A percentile compares a stretch with the other conserved stretches of the same genome.
phyloP scores from a whole-genome alignment of 2,113 vertebrate species.

The Podarcis cretensis region DNA sequence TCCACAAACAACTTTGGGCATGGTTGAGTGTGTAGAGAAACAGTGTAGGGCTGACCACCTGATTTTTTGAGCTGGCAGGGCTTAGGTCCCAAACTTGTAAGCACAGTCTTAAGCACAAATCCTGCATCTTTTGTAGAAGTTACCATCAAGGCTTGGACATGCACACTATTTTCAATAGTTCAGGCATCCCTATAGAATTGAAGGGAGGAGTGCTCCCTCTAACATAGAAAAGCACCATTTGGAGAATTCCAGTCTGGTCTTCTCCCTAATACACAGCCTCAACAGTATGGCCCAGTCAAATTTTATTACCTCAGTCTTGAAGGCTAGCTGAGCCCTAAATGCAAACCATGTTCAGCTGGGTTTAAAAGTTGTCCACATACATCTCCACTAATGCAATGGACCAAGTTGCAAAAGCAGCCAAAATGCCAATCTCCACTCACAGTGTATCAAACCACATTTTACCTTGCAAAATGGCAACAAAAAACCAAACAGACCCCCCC shows the following conservation, averaged over 20 bases:
- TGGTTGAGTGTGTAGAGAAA: neutral
- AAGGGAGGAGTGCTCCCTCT: neutral
- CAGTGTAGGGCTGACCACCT: neutral
- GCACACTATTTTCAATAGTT: neutral
- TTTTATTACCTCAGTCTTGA: neutral
- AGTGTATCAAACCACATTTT: neutral
- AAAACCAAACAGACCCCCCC: constrained; percentile 51
- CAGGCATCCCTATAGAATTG: neutral
- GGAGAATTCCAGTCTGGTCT: neutral
- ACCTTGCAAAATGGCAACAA: constrained; percentile 18
- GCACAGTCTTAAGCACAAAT: neutral
- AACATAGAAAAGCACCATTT: neutral
- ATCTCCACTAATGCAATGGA: neutral
- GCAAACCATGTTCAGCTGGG: neutral
- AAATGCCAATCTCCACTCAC: neutral
- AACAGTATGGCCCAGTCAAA: neutral
- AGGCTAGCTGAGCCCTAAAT: neutral
- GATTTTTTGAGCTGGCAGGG: neutral
- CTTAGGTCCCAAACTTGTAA: no score
- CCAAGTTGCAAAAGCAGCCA: neutral
- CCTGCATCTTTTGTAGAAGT: neutral
- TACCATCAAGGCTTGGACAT: neutral
- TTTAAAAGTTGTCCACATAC: neutral
- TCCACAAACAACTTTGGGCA: neutral
- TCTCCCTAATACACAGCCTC: neutral